Base-by-base conservation (phyloP, 2,113 vertebrate species). In the Gopherus flavomarginatus region DNA sequence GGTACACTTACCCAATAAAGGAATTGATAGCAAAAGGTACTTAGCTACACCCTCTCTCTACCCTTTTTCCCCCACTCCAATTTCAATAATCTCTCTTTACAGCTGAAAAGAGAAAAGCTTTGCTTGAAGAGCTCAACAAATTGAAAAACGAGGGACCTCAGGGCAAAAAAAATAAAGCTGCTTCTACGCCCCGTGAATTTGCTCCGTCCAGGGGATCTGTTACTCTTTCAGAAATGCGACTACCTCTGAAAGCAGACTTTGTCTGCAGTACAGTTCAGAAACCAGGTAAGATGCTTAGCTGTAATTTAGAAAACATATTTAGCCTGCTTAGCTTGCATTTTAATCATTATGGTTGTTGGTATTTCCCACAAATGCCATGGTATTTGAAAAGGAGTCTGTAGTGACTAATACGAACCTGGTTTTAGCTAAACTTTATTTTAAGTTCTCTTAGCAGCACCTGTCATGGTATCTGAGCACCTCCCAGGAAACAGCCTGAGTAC, bases 241-340 rank as follows among this genome's bases (percentile, higher is more conserved):
- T 99, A 91, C 99, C 99, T 94, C 98, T 99, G 4, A 99, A 99
- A 97, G 99, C 99, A 31, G 99, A 99, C 82, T 99, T 99, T 97
- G 98, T 99, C 12, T 99, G 99, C 54, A 98, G 99, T 80, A 98
- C 98, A 2, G 98, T 97, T 93, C 99, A 99, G 96, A 99, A 98
- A 93, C 98, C 99, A 98, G 99, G 99, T 99, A 98, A 94, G 82
- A 6, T 47, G 42, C 42, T 27, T 47, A 44, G 24, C 24, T 47
- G 44, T 78, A 44, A 14, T 4, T 47, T 72, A 19, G 21, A 22
- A 47, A 44, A 77, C 27, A 38, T 72, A 38, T 72, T 21, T 22
- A 47, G 11, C 26, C 90, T 1, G 3, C 80, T 56, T 1, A n/a
- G 0, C 2, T 31, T 82, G 1, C 0, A 0, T 50, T 52, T 3